Conservation (phyloP, 2,888 invertebrate genomes). For the Nephrocerus scutellatus region DNA sequence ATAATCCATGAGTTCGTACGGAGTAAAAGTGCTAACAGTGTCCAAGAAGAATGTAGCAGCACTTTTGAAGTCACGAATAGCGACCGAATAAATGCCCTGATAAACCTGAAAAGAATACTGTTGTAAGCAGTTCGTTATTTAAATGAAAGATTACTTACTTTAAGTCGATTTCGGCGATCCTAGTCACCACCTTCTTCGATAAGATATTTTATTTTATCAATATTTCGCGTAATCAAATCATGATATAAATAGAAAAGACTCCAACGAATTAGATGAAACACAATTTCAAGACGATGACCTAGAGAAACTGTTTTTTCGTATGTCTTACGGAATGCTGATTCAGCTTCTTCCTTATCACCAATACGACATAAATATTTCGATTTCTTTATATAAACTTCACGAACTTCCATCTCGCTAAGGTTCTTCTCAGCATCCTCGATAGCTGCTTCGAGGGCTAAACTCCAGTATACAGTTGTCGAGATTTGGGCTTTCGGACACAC, state of each 20-base stretch:
- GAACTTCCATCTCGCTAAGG: conserved; percentile 75
- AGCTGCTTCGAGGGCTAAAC: conserved; percentile 67
- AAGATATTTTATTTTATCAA: conserved; percentile 73
- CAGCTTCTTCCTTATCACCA: conserved; percentile 69
- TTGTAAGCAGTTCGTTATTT: neutral
- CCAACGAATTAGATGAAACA: conserved; percentile 74
- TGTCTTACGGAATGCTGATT: conserved; percentile 63
- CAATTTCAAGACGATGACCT: conserved; percentile 71
- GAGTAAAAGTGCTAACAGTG: conserved; percentile 95
- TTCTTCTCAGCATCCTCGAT: conserved; percentile 81
- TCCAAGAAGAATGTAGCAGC: conserved; percentile 91
- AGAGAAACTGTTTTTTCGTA: conserved; percentile 72
- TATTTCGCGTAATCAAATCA: conserved; percentile 69
- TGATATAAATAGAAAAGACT: conserved; percentile 80
- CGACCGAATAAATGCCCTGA: conserved; percentile 88
- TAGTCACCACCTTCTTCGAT: conserved; percentile 97
- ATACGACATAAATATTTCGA: conserved; percentile 74
- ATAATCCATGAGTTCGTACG: conserved; percentile 95
- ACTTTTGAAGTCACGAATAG: conserved; percentile 86
- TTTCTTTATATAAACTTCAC: conserved; percentile 64
- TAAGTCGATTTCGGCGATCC: conserved; percentile 89
- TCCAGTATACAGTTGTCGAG: too few species aligned
- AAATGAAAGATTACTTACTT: neutral
- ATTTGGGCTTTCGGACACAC: too few species aligned
- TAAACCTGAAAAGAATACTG: conserved; percentile 55